Base-by-base conservation (phyloP, 2,888 invertebrate genomes). In the Achlya flavicornis region DNA sequence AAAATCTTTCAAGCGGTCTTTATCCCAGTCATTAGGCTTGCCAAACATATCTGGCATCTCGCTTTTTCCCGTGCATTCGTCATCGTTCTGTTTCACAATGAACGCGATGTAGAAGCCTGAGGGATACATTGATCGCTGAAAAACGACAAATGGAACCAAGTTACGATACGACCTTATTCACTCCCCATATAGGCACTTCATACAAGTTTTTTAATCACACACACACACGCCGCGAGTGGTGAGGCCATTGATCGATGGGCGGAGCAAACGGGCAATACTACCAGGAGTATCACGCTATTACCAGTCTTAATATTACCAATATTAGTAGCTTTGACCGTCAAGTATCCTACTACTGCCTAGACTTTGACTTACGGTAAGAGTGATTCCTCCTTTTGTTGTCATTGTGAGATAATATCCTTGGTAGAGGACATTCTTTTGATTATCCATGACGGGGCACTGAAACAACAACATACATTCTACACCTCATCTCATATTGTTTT, bases 391-490 rank as follows among this genome's bases (percentile, higher is more conserved):
- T 78, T 96, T 95, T 43, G 89, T 95, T 66, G 95, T 96, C 90
- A 97, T 96, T 1, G 97, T 97, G 83, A 97, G 96, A 84, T 95
- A 95, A 72, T 95, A 95, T 0, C 97, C 97, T 70, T 95, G 95
- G 78, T 96, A 97, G 72, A 95, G 93, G 4, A 97, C 95, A 77
- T 97, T 97, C 65, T 95, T 94, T 74, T 97, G 96, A 66, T 96
- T 94, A 88, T 98, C 98, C 81, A 96, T 96, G 10, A 98, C 96
- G 0, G 97, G 98, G 84, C 97, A 98, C 97, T 97, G 80, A 10
- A 93, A 92, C 68, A 57, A 26, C 66, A 48, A 12, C 5, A 6
- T 33, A 19, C 14, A 19, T 62, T 32, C 1, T 46, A 46, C n/a
- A 26, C 26, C 26, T 26, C 26, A 26, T 26, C 26, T 26, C 26